A percentile compares a stretch with the other conserved stretches of the same genome.
Conservation (phyloP, 1,140 invertebrate species). For the Mycetomoellerius zeteki region DNA sequence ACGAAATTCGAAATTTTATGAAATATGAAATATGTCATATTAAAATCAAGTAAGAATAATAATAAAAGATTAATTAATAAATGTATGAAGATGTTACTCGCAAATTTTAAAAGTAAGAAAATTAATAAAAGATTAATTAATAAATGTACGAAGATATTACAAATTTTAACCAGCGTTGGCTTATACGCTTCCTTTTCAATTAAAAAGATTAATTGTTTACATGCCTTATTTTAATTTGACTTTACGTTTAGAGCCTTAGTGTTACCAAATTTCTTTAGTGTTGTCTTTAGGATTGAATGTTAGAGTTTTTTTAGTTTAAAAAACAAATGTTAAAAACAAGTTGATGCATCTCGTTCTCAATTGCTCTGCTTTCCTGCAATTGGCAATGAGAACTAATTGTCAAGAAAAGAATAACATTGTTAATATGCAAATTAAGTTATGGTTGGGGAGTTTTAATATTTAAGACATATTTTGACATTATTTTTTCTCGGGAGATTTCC, state of each 20-base stretch:
- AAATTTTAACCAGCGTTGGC: too few relatives aligned
- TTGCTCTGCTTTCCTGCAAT: constrained; percentile 1
- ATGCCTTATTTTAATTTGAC: background rate
- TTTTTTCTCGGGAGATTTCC: background rate
- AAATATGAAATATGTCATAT: too few relatives aligned
- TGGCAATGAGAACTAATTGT: constrained; percentile 12
- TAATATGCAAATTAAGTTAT: constrained; percentile 1
- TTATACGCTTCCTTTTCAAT: too few relatives aligned
- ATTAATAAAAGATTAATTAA: too few relatives aligned
- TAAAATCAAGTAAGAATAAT: too few relatives aligned
- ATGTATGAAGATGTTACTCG: too few relatives aligned
- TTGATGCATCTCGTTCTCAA: constrained; percentile 15
- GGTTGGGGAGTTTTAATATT: background rate
- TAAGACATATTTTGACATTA: background rate
- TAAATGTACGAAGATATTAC: too few relatives aligned
- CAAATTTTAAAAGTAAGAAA: too few relatives aligned
- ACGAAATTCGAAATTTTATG: background rate
- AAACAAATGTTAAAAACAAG: constrained; percentile 6
- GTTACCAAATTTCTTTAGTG: background rate
- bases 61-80: background rate
- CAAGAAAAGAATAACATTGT: background rate
- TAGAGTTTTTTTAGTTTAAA: background rate
- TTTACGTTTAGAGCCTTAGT: background rate
- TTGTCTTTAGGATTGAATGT: constrained; percentile 1
- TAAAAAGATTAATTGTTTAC: background rate